phyloP scores from a whole-genome alignment of 53 echinoderm and acorn worm genomes.

The Echinometra lucunter region DNA sequence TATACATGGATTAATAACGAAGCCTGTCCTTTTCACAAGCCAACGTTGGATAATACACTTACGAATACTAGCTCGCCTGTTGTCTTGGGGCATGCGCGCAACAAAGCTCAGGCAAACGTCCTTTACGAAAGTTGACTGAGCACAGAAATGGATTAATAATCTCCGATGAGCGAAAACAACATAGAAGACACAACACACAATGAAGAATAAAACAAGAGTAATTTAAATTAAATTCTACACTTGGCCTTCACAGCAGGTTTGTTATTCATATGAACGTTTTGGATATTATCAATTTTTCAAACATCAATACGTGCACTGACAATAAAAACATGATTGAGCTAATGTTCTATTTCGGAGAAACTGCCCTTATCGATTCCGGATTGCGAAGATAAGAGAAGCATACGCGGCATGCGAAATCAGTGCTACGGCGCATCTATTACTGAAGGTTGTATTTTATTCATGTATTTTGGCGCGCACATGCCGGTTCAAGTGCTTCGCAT shows the following conservation, averaged over 20 bases:
- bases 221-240: background rate
- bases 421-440: background rate
- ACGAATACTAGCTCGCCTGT: background rate
- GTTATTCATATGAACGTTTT: background rate
- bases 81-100: slow-evolving; percentile 17
- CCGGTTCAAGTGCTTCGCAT: slow-evolving; percentile 25
- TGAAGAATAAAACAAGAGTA: background rate
- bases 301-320: background rate
- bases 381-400: background rate
- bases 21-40: background rate
- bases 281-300: background rate
- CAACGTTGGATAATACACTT: slow-evolving; percentile 38
- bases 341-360: background rate
- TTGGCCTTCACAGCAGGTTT: background rate
- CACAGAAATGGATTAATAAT: background rate
- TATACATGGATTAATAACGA: background rate
- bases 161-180: background rate
- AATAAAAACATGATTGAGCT: background rate
- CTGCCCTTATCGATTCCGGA: background rate
- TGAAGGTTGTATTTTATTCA: slow-evolving; percentile 50
- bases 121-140: background rate
- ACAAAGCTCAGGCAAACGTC: background rate
- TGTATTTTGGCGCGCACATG: slow-evolving; percentile 41
- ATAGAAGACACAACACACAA: background rate
- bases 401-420: background rate